phyloP scores from a whole-genome alignment of 2,888 invertebrate species.

The Erebia palarica region DNA sequence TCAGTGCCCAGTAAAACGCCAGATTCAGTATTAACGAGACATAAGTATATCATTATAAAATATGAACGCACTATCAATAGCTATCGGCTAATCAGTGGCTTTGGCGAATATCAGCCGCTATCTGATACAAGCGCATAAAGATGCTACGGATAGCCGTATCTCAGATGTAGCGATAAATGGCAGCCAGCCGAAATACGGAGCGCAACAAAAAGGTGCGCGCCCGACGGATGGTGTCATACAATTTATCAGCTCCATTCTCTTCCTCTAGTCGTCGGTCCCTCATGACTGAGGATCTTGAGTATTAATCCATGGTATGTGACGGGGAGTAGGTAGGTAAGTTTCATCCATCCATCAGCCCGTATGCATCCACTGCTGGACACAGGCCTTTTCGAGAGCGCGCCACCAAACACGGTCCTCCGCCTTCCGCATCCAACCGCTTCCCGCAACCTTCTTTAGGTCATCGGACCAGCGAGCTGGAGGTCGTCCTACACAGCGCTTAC shows the following conservation, averaged over 20 bases:
- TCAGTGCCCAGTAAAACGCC: constrained; percentile 23
- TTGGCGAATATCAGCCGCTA: constrained; percentile 58
- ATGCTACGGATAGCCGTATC: constrained; percentile 71
- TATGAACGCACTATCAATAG: constrained; percentile 54
- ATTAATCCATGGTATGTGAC: too few species aligned
- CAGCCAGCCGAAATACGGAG: constrained; percentile 76
- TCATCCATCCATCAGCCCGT: too few species aligned
- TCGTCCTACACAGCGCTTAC: too few species aligned
- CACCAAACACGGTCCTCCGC: too few species aligned
- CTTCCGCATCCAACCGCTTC: too few species aligned
- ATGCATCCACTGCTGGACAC: too few species aligned
- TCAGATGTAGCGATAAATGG: constrained; percentile 77
- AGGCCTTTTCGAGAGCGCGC: too few species aligned
- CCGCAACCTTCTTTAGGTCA: too few species aligned
- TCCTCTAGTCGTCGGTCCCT: too few species aligned
- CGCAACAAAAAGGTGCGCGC: constrained; percentile 68
- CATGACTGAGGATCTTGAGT: too few species aligned
- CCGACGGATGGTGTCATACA: constrained; percentile 54
- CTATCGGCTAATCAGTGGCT: constrained; percentile 69
- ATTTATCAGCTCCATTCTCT: background rate
- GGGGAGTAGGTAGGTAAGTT: too few species aligned
- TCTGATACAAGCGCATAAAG: constrained; percentile 69
- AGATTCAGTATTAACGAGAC: constrained; percentile 41
- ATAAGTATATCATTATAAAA: constrained; percentile 49
- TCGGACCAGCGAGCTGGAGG: too few species aligned